Conservation (phyloP, 1,140 invertebrate species). For the Caenorhabditis remanei region DNA sequence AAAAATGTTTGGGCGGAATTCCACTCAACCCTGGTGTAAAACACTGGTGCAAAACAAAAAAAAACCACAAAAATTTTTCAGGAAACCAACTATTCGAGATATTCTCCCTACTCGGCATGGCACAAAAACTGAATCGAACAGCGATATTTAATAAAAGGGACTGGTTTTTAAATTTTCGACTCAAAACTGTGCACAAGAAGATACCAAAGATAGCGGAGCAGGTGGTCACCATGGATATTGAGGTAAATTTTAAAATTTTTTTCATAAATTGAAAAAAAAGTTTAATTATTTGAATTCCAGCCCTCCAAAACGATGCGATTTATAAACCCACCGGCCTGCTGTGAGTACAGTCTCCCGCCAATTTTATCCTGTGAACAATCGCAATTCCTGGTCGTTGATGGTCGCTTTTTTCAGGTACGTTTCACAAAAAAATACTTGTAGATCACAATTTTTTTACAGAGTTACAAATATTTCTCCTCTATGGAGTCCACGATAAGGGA, state of each 20-base stretch:
- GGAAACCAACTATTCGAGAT: slow-evolving; percentile 55
- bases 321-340: not conserved
- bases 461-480: not conserved
- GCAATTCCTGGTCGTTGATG: not conserved
- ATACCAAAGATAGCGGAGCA: not conserved
- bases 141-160: slow-evolving; percentile 22
- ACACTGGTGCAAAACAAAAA: too few relatives aligned
- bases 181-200: not conserved
- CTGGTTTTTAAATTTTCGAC: not conserved
- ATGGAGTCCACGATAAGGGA: not conserved
- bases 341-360: not conserved
- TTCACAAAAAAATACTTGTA: not conserved
- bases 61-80: not conserved
- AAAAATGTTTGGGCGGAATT: too few relatives aligned
- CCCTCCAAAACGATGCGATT: not conserved
- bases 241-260: not conserved
- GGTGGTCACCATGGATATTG: not conserved
- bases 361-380: not conserved
- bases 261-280: not conserved
- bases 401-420: not conserved
- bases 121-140: slow-evolving; percentile 6
- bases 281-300: not conserved
- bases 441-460: not conserved
- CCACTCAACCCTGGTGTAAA: too few relatives aligned
- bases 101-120: slow-evolving; percentile 20